Evolutionary conservation across 2,113 vertebrate species (phyloP).

Genomic region (Ranitomeya imitator): DNA sequence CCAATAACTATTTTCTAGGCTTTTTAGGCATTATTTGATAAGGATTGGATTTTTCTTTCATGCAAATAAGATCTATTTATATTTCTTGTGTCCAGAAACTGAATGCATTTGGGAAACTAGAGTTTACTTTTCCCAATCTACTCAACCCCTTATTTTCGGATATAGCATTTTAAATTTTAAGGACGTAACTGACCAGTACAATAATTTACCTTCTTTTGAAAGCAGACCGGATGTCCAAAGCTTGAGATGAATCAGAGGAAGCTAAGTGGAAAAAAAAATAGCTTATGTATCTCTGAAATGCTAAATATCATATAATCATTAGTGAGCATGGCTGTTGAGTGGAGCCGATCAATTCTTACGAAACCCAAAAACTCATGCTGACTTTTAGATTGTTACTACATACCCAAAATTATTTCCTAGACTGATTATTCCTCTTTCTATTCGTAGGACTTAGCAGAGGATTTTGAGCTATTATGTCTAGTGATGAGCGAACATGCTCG

Average conservation of each 20-base stretch:
- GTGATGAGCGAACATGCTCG: too few species aligned
- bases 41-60: background rate
- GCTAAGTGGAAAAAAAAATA: slow-evolving; percentile 72
- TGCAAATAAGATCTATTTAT: background rate
- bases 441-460: too few species aligned
- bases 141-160: background rate
- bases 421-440: too few species aligned
- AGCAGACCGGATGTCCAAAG: slow-evolving; percentile 95
- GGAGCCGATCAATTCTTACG: background rate
- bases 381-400: background rate
- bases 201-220: slow-evolving; percentile 97
- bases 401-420: background rate
- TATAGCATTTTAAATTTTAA: background rate
- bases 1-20: background rate
- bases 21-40: background rate
- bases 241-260: slow-evolving; percentile 76
- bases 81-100: background rate
- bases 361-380: background rate
- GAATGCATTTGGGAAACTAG: background rate
- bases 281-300: background rate
- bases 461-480: too few species aligned
- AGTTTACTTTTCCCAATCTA: background rate
- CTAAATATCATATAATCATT: background rate
- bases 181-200: background rate
- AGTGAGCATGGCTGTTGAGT: background rate